phyloP scores from a whole-genome alignment of 2,797 vertebrate genomes.

The Chaunax sp. region DNA sequence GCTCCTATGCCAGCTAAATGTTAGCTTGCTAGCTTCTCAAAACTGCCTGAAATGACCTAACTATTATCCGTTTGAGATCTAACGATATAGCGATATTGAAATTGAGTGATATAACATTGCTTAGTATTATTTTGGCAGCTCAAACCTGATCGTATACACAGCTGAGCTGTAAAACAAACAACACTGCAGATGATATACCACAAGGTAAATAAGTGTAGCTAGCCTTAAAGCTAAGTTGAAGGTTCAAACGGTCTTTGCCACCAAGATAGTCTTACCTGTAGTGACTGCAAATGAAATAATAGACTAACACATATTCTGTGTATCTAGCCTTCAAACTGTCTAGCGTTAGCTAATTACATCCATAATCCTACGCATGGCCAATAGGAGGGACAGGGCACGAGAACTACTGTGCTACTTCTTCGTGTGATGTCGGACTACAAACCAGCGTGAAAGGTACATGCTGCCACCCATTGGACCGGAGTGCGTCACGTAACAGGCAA shows the following conservation, averaged over 20 bases:
- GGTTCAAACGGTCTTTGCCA: not conserved
- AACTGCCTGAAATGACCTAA: no score
- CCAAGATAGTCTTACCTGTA: conserved; percentile 50
- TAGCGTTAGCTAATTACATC: conserved; percentile 2
- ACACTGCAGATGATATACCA: not conserved
- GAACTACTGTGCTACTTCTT: not conserved
- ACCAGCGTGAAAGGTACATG: not conserved
- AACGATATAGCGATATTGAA: no score
- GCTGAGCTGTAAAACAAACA: no score
- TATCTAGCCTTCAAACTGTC: not conserved
- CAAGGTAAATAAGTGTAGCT: not conserved
- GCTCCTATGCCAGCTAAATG: no score
- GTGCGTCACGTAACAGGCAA: no score
- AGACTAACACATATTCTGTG: not conserved
- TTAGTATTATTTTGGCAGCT: not conserved
- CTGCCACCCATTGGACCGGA: not conserved
- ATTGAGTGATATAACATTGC: not conserved
- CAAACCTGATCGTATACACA: not conserved
- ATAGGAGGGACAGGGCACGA: not conserved
- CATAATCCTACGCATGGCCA: conserved; percentile 29
- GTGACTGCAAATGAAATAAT: not conserved
- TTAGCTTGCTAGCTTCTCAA: no score
- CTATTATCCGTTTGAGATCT: no score
- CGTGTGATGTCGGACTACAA: not conserved
- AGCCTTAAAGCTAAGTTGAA: not conserved